Evolutionary conservation across 2,888 invertebrate species (phyloP).

Genomic region (Standfussiana lucernea): DNA sequence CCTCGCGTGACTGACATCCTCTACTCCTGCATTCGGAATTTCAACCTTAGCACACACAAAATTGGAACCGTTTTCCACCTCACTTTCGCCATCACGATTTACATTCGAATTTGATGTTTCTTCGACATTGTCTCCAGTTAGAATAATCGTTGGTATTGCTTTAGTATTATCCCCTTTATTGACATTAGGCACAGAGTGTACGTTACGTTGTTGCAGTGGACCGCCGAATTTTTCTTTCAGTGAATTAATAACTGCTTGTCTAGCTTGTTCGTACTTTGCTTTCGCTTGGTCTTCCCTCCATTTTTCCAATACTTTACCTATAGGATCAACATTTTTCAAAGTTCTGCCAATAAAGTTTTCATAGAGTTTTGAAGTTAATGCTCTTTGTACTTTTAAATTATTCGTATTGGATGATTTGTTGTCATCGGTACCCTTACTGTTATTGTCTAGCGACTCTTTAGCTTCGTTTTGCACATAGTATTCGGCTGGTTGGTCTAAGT

Average conservation of each 20-base stretch:
- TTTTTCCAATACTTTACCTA: constrained; percentile 83
- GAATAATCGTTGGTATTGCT: constrained; percentile 79
- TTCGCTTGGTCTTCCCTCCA: constrained; percentile 84
- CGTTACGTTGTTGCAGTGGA: constrained; percentile 70
- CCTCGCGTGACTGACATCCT: constrained; percentile 86
- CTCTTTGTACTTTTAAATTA: constrained; percentile 67
- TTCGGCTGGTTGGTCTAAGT: constrained; percentile 44
- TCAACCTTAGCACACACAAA: constrained; percentile 73
- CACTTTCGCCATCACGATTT: constrained; percentile 72
- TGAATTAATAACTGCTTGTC: constrained; percentile 85
- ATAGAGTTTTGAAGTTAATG: constrained; percentile 69
- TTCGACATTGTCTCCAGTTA: constrained; percentile 85
- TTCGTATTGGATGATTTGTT: constrained; percentile 75
- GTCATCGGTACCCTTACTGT: constrained; percentile 46
- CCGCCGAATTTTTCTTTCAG: constrained; percentile 84
- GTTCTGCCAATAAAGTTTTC: constrained; percentile 65
- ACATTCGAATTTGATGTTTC: constrained; percentile 87
- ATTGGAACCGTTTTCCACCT: constrained; percentile 71
- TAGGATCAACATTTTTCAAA: constrained; percentile 73
- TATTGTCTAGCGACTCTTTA: constrained; percentile 50
- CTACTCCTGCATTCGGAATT: constrained; percentile 70
- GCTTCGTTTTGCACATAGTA: constrained; percentile 63
- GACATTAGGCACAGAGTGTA: constrained; percentile 68
- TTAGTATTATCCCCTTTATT: constrained; percentile 78
- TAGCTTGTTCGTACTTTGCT: constrained; percentile 83